Conservation (phyloP, 2,797 vertebrate species). For the Ctenosaura bakeri region DNA sequence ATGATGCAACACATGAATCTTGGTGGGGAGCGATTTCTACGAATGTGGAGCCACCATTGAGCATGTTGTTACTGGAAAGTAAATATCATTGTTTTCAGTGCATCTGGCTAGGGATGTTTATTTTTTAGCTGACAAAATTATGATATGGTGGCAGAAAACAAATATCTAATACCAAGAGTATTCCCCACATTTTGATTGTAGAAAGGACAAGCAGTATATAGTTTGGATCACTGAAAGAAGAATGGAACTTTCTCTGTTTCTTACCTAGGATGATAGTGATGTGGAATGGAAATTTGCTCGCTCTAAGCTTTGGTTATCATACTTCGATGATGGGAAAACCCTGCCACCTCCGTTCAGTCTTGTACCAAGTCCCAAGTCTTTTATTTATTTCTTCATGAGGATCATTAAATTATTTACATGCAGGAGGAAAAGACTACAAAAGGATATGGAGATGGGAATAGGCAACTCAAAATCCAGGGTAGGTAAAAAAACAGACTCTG, state of each 20-base stretch:
- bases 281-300: conserved; percentile 98
- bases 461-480: conserved; percentile 90
- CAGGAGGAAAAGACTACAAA: conserved; percentile 82
- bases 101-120: neutral
- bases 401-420: conserved; percentile 84
- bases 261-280: conserved; percentile 91
- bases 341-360: conserved; percentile 96
- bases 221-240: neutral
- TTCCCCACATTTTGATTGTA: neutral
- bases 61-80: neutral
- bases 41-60: neutral
- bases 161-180: conserved; percentile 18
- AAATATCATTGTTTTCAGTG: neutral
- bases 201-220: conserved; percentile 7
- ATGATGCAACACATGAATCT: neutral
- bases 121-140: neutral
- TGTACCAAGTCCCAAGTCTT: conserved; percentile 90
- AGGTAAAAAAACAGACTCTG: conserved; percentile 71
- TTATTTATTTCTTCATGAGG: conserved; percentile 85
- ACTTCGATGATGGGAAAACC: conserved; percentile 92
- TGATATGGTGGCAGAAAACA: neutral
- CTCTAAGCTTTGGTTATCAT: conserved; percentile 96
- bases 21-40: neutral
- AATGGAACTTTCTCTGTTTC: conserved; percentile 32
- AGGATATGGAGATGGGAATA: conserved; percentile 88